phyloP scores from a whole-genome alignment of 2,113 vertebrate species.

The Epinephelus fuscoguttatus region DNA sequence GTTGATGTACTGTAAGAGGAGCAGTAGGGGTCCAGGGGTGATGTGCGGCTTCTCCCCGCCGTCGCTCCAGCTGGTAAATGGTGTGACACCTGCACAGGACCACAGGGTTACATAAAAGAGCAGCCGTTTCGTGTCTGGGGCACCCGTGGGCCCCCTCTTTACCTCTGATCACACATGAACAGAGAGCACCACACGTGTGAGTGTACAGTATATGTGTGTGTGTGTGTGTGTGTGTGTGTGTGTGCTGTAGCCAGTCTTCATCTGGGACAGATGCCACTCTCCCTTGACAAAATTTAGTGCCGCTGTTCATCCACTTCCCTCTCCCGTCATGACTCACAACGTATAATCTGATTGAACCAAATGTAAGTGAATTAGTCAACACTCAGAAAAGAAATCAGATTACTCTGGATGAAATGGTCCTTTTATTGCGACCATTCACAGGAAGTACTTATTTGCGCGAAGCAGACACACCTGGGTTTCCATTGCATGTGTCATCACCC shows the following conservation, averaged over 20 bases:
- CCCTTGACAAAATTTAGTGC: slow-evolving; percentile 44
- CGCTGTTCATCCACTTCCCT: slow-evolving; percentile 39
- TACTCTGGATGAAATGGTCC: slow-evolving; percentile 44
- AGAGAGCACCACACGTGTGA: background rate
- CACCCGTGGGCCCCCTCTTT: slow-evolving; percentile 28
- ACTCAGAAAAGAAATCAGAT: slow-evolving; percentile 61
- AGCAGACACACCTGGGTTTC: slow-evolving; percentile 50
- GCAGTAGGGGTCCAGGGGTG: background rate
- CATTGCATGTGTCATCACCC: background rate
- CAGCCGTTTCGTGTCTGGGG: slow-evolving; percentile 19
- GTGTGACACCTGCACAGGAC: slow-evolving; percentile 54
- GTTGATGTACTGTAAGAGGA: slow-evolving; percentile 37
- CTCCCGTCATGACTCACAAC: slow-evolving; percentile 52
- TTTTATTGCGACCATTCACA: slow-evolving; percentile 57
- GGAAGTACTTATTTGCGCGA: slow-evolving; percentile 27
- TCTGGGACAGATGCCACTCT: slow-evolving; percentile 42
- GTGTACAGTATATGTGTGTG: background rate
- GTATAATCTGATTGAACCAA: slow-evolving; percentile 57
- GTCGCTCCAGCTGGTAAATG: slow-evolving; percentile 49
- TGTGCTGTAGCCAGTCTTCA: background rate
- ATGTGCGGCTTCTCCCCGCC: slow-evolving; percentile 12
- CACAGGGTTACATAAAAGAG: slow-evolving; percentile 45
- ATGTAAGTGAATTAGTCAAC: slow-evolving; percentile 68
- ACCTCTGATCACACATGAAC: slow-evolving; percentile 40
- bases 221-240: background rate